Percentiles rank a stretch among this genome's conserved stretches.
phyloP scores from a whole-genome alignment of 2,797 vertebrate genomes.

The Diceros bicornis region DNA sequence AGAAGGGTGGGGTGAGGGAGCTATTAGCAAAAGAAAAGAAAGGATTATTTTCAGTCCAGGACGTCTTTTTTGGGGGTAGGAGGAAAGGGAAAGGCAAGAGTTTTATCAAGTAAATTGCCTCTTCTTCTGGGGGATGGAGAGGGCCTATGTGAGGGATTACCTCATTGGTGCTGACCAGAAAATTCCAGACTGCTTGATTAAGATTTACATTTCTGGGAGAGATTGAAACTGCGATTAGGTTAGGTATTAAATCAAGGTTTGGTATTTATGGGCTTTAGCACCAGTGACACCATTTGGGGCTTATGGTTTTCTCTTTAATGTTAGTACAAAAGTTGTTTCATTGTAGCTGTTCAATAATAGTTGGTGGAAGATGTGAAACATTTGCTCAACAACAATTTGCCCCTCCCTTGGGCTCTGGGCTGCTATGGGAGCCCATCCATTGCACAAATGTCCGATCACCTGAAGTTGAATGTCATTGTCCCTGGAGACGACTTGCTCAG shows the following conservation, averaged over 20 bases:
- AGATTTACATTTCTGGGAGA: neutral
- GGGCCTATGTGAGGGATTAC: neutral
- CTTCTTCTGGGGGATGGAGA: neutral
- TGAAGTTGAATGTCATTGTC: neutral
- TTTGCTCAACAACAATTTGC: neutral
- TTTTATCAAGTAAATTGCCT: neutral
- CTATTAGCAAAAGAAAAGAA: neutral
- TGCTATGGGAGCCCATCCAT: neutral
- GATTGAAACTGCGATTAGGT: neutral
- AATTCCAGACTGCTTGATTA: neutral
- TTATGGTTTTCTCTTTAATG: neutral
- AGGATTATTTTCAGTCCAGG: neutral
- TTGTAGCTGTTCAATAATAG: neutral
- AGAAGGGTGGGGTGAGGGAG: neutral
- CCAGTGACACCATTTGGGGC: neutral
- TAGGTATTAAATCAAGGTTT: neutral
- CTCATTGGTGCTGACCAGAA: neutral
- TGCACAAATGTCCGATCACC: too few relatives aligned
- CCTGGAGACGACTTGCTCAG: neutral
- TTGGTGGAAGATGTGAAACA: neutral
- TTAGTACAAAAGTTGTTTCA: neutral
- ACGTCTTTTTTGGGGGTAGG: neutral
- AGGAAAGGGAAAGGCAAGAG: too few relatives aligned
- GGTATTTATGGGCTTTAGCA: neutral
- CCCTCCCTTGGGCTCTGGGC: neutral